Base-by-base conservation (phyloP, 2,797 vertebrate species). In the Paratrypauchen microcephalus region DNA sequence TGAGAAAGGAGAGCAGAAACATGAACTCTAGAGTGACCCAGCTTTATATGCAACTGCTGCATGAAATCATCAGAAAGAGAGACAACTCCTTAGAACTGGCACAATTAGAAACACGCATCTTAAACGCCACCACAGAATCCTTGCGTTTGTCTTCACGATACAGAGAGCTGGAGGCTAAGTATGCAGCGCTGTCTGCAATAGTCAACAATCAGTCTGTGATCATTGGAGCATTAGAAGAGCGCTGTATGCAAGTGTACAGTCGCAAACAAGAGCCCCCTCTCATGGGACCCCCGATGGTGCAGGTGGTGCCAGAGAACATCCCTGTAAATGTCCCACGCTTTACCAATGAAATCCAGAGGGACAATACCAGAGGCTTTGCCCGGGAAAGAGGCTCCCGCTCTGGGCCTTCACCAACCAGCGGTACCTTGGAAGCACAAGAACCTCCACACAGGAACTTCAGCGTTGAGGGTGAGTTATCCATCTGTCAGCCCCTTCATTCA, bases 21-120 rank as follows among this genome's bases (percentile, higher is more conserved):
- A 99, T 99, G 98, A 99, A 99, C 91, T 97, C 97, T 0, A 93
- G 98, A 0, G 98, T 99, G 21, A 99, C 98, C 1, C 98, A 99
- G 36, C 96, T 99, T 73, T 99, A 99, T 55, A 99, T 99, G 97
- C 98, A 99, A 60, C 94, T 99, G 59, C 76, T 99, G 72, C 98
- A 99, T 0, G 97, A 99, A 90, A 99, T 99, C 26, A 99, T 99
- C 72, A 94, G 98, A 15, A 99, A 99, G 83, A 91, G 98, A 8
- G 98, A 99, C 75, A 99, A 99, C 78, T 95, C 98, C 0, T 94
- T 99, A 4, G 98, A 99, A 88, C 93, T 99, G 30, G 96, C 97
- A 4, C 97, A 97, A 76, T 73, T 99, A 90, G 97, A 99, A 89
- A 97, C 95, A 26, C 97, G 95, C 73, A 92, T 99, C 76, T 95